Evolutionary conservation across 2,888 invertebrate species (phyloP).

Genomic region (Tipula vernalis): DNA sequence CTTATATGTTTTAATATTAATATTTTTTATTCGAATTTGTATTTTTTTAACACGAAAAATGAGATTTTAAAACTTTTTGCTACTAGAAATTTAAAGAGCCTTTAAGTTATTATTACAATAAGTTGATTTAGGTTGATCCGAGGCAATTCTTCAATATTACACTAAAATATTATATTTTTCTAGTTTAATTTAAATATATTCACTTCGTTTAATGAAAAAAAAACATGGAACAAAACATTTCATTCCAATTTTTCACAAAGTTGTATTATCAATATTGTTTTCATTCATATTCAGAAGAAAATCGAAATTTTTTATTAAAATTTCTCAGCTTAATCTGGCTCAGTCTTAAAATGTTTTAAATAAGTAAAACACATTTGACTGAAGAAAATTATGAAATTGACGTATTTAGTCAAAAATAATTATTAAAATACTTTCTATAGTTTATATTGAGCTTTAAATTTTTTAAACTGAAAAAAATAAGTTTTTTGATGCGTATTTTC

Average conservation of each 20-base stretch:
- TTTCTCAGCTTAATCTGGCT: not conserved
- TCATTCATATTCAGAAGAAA: not conserved
- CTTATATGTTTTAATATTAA: not conserved
- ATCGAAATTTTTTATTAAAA: not conserved
- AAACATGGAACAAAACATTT: not conserved
- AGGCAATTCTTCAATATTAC: not conserved
- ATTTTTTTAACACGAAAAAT: not conserved
- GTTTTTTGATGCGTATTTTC: not conserved
- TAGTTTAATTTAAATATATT: not conserved
- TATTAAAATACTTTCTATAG: not conserved
- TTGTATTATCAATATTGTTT: not conserved
- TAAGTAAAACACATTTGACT: conserved; percentile 4
- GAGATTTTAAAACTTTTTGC: not conserved
- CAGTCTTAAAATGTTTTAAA: not conserved
- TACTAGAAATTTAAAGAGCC: not conserved
- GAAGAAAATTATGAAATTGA: not conserved
- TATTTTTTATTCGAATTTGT: not conserved
- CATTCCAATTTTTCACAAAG: not conserved
- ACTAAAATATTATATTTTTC: not conserved
- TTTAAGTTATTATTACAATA: not conserved
- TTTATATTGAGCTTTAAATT: not conserved
- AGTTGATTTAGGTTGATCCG: not conserved
- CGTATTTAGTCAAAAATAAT: not conserved
- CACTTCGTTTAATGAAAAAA: not conserved
- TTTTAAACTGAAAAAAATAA: not conserved